Conservation (phyloP, 2,888 invertebrate species). For the Eumacrocentrus americanus region DNA sequence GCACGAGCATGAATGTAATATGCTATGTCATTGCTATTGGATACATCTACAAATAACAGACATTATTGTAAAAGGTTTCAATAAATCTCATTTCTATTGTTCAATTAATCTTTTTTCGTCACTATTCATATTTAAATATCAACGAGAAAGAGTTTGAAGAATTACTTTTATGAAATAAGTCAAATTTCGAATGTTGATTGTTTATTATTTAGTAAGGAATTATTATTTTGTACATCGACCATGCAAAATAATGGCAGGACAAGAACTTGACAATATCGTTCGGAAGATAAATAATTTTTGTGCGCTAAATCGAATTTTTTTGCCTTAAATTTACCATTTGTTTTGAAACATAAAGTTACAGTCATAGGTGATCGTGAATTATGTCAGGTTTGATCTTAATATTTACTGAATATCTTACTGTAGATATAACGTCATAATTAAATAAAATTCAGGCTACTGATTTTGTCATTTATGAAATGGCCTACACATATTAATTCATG, state of each 20-base stretch:
- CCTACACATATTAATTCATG: no score
- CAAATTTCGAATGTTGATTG: neutral
- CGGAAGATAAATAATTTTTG: conserved; percentile 19
- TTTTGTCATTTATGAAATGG: no score
- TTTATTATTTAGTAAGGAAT: neutral
- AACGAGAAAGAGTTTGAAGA: neutral
- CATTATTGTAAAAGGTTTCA: neutral
- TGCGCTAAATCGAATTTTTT: conserved; percentile 7
- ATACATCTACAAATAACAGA: neutral
- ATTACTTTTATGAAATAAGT: neutral
- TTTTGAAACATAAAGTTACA: neutral
- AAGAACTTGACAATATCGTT: neutral
- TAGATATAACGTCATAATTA: no score
- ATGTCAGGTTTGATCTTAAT: neutral
- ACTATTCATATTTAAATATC: no score
- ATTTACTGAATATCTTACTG: neutral
- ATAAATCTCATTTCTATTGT: conserved; percentile 4
- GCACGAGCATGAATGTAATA: conserved; percentile 41
- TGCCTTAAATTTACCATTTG: neutral
- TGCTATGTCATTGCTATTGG: neutral
- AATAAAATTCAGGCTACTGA: no score
- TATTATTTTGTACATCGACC: conserved; percentile 1
- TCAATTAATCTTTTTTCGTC: neutral
- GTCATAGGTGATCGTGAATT: no score
- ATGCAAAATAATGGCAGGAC: neutral